These are phyloP conservation scores for Plebejus argus DNA, from an alignment of 2,888 invertebrate genomes.

Conservation along the genomic window DNA sequence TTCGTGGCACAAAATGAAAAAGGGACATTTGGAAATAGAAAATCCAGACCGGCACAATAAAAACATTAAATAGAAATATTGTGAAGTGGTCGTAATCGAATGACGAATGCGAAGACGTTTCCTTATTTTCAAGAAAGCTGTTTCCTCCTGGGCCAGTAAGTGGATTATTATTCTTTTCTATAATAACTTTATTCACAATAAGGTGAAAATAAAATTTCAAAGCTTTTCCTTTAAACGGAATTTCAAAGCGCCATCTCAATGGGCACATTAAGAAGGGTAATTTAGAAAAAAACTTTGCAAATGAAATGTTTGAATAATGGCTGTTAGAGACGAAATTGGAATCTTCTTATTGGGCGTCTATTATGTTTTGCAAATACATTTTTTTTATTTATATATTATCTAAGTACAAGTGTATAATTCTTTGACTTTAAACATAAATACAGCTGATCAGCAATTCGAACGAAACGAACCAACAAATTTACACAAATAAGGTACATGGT, in stretches of 20 bases:
- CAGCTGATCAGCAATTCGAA: background rate
- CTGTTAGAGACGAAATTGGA: constrained; percentile 24
- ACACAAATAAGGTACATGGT: too few relatives aligned
- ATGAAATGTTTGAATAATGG: constrained; percentile 33
- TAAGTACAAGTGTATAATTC: too few relatives aligned
- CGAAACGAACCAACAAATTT: too few relatives aligned
- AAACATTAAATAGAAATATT: constrained; percentile 76
- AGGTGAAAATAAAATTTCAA: constrained; percentile 54
- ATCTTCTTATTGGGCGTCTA: background rate
- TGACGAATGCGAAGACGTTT: constrained; percentile 61
- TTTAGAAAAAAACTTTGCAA: constrained; percentile 38
- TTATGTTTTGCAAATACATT: background rate
- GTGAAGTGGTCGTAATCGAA: constrained; percentile 69
- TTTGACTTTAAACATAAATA: too few relatives aligned
- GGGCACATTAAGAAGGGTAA: constrained; percentile 40
- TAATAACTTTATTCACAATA: constrained; percentile 76
- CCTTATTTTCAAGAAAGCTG: constrained; percentile 50
- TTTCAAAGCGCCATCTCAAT: constrained; percentile 45
- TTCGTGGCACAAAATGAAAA: constrained; percentile 32
- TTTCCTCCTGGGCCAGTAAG: constrained; percentile 58
- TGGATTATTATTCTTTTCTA: constrained; percentile 76
- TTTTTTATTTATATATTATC: background rate
- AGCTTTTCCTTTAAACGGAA: constrained; percentile 47
- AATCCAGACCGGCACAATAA: constrained; percentile 59
- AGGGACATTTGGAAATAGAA: constrained; percentile 38